phyloP scores from a whole-genome alignment of 2,888 invertebrate genomes.

The Cosmia trapezina region DNA sequence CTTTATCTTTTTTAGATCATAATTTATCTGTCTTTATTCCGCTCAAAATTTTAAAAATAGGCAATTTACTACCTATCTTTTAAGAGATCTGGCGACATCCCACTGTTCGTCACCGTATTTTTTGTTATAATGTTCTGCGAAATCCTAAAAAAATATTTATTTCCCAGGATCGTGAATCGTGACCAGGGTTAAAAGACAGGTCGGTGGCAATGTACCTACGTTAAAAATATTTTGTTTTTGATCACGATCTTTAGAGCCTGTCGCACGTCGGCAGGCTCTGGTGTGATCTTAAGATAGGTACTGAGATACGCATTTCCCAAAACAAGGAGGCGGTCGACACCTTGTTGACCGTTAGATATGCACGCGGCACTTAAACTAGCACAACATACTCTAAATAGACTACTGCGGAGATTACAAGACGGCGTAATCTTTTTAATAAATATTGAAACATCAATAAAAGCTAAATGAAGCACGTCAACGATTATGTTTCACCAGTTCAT shows the following conservation, averaged over 20 bases:
- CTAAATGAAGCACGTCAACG: slow-evolving; percentile 51
- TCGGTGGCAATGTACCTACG: slow-evolving; percentile 68
- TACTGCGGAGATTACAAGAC: slow-evolving; percentile 30
- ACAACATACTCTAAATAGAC: slow-evolving; percentile 34
- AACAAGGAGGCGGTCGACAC: slow-evolving; percentile 69
- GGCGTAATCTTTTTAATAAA: slow-evolving; percentile 41
- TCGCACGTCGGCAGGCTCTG: slow-evolving; percentile 52
- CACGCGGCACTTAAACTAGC: slow-evolving; percentile 58
- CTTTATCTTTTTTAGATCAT: slow-evolving; percentile 53
- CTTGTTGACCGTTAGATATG: slow-evolving; percentile 74
- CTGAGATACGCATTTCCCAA: slow-evolving; percentile 73
- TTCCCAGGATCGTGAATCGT: slow-evolving; percentile 79
- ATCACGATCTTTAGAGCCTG: slow-evolving; percentile 69
- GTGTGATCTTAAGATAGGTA: slow-evolving; percentile 75
- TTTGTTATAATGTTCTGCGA: slow-evolving; percentile 70
- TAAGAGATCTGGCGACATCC: slow-evolving; percentile 57
- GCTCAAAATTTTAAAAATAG: slow-evolving; percentile 48
- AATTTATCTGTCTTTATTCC: slow-evolving; percentile 46
- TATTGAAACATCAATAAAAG: slow-evolving; percentile 53
- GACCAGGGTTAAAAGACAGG: slow-evolving; percentile 78
- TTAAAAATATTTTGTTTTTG: slow-evolving; percentile 76
- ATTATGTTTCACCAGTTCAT: slow-evolving; percentile 79
- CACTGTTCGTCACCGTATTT: slow-evolving; percentile 66
- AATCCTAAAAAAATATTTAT: slow-evolving; percentile 71
- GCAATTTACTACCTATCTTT: slow-evolving; percentile 43